Evolutionary conservation across 2,113 vertebrate genomes (phyloP), one percentile per base, ranked within the genome.

Genomic region (Pogona vitticeps): DNA sequence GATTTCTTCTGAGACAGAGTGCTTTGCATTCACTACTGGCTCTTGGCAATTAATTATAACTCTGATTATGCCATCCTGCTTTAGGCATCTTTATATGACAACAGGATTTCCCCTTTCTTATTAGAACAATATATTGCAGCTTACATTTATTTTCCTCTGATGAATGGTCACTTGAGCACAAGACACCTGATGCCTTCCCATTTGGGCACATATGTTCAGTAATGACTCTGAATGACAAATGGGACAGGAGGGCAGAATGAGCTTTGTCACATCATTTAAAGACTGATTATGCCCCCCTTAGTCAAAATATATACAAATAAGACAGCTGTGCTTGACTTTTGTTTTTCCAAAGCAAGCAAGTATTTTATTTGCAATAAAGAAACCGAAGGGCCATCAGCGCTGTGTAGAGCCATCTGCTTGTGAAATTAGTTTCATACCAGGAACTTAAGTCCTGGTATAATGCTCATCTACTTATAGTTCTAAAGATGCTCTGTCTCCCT

Each of bases 331-430:
- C 65, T 95, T 90, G 86, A 87, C 92, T 95, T 94, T 95, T 95
- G 91, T 95, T 97, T 96, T 93, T 94, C 89, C 86, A 91, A 95
- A 95, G 91, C 83, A 94, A 95, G 93, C 93, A 95, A 96, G 94
- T 95, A 94, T 96, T 96, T 97, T 96, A 95, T 96, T 94, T 94
- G 87, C 92, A 92, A 88, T 96, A 95, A 96, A 90, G 94, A 95
- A 95, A 93, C 95, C 94, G 95, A 96, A 96, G 95, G 93, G 90
- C 94, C 90, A 96, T 96, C 94, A 94, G 93, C 93, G 67, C 93
- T 93, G 76, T 93, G 91, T 92, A 89, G 83, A 94, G 86, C 95
- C 96, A 97, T 96, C 96, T 97, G 96, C 91, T 95, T 96, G 91
- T 91, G 89, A 93, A 96, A 95, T 96, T 94, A 94, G 88, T 92